Conservation (phyloP, 2,797 vertebrate genomes). For the Aselliscus stoliczkanus region DNA sequence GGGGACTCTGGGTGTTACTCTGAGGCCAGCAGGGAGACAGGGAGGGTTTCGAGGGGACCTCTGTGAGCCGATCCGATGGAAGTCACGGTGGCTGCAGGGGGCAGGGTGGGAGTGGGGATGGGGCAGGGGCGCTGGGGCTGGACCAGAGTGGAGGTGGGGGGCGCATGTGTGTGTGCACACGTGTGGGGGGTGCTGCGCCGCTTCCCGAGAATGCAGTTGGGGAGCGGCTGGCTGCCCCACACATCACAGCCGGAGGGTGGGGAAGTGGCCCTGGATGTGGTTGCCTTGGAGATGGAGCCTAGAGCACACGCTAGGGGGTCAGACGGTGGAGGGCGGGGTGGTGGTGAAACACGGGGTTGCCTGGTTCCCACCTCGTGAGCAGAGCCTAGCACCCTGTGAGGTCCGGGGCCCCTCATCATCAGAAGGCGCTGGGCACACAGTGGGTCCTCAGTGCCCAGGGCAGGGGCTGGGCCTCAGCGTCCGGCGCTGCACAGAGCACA, state of each 20-base stretch:
- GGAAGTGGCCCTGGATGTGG: too few relatives aligned
- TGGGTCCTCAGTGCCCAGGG: too few relatives aligned
- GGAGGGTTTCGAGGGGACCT: not conserved
- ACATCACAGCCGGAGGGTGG: fast-evolving
- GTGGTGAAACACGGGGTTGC: not conserved
- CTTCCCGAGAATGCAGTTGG: too few relatives aligned
- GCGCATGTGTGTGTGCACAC: too few relatives aligned
- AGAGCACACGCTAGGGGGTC: too few relatives aligned
- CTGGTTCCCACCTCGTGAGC: not conserved
- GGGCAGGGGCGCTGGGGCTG: fast-evolving
- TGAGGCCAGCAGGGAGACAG: too few relatives aligned
- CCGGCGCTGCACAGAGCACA: not conserved
- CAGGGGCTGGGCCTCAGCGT: not conserved
- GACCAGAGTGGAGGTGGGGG: too few relatives aligned
- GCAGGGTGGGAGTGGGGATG: not conserved
- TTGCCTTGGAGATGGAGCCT: not conserved
- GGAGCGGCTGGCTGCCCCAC: not conserved
- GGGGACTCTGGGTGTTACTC: fast-evolving
- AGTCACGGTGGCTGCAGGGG: not conserved
- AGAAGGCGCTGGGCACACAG: too few relatives aligned
- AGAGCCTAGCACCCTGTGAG: not conserved
- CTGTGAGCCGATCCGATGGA: fast-evolving
- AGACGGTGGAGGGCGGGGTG: too few relatives aligned
- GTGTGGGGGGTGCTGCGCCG: too few relatives aligned
- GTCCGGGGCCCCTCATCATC: not conserved